phyloP scores from a whole-genome alignment of 2,113 vertebrate species.

The Amphilophus citrinellus region DNA sequence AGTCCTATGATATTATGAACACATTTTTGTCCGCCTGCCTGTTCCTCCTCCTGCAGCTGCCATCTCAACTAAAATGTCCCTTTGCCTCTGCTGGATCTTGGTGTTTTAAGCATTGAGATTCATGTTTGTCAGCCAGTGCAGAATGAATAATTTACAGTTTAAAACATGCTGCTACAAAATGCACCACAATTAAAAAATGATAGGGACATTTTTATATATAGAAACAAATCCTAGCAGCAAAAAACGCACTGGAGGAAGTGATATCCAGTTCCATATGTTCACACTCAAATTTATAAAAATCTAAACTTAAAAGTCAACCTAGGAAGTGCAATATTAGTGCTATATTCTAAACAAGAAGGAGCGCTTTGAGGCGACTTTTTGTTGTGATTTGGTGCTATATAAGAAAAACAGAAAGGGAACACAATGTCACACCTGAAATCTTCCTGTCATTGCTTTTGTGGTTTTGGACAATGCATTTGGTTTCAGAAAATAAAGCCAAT shows the following conservation, averaged over 20 bases:
- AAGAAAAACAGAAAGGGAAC: no score
- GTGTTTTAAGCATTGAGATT: constrained; percentile 17
- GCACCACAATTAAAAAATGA: neutral
- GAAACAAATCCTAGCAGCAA: neutral
- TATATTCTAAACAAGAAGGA: no score
- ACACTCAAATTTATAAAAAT: neutral
- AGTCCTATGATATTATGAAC: neutral
- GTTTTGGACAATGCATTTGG: neutral
- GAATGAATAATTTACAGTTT: constrained; percentile 7
- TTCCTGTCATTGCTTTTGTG: neutral
- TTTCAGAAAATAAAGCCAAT: neutral
- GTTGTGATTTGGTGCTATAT: no score
- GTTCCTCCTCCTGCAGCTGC: neutral
- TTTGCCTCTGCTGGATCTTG: constrained; percentile 1
- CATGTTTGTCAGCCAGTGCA: neutral
- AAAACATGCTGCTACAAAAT: neutral
- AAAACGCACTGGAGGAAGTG: neutral
- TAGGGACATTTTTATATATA: neutral
- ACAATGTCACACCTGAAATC: neutral
- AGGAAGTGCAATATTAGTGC: neutral
- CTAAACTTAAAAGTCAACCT: neutral
- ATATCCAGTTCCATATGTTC: fast-evolving
- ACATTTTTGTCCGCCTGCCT: neutral
- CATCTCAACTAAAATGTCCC: neutral
- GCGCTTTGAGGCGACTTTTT: no score